Base-by-base conservation (phyloP, 2,113 vertebrate genomes). In the Craseonycteris thonglongyai region DNA sequence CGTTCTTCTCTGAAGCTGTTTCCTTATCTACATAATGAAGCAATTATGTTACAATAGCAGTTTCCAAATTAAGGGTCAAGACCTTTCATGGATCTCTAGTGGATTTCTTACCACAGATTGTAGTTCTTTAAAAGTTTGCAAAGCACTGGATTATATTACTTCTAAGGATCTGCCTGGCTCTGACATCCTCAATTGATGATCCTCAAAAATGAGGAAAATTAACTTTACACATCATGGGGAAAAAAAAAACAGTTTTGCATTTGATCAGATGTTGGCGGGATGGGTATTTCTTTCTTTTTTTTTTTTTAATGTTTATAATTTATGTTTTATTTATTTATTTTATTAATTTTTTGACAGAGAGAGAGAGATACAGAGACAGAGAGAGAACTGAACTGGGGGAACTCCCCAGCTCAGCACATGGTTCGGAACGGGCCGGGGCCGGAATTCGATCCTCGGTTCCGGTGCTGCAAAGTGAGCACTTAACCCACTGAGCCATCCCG, bases 101-200 rank as follows among this genome's bases (percentile, higher is more conserved):
- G 28, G 22, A 51, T 45, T 90, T 72, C 54, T 87, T 92, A 72
- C 3, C 51, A 93, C 24, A 63, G 21, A 19, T 81, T 56, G 24
- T 12, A 88, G 35, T 61, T 86, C n/a, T 76, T 69, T 68, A n/a
- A 47, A 94, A 56, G 26, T 72, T 68, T 93, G 7, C 40, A 91
- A 78, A 82, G 45, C 13, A 86, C 4, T 58, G 4, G n/a, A 49
- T n/a, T 84, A 21, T 71, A 45, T 47, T 79, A 35, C 59, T 66
- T 83, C 66, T 78, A 84, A 88, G 58, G 40, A 65, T 45, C 28
- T 69, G 24, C 5, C 22, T 69, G 38, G 7, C 9, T 92, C 58
- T 87, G 28, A 80, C 95, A 24, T 56, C 93, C 35, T 92, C 66
- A 85, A n/a, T n/a, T n/a, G n/a, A n/a, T n/a, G n/a, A n/a, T n/a